These are phyloP conservation scores for Chromobotia macracanthus DNA, from an alignment of 2,797 vertebrate genomes.

Conservation along the genomic window DNA sequence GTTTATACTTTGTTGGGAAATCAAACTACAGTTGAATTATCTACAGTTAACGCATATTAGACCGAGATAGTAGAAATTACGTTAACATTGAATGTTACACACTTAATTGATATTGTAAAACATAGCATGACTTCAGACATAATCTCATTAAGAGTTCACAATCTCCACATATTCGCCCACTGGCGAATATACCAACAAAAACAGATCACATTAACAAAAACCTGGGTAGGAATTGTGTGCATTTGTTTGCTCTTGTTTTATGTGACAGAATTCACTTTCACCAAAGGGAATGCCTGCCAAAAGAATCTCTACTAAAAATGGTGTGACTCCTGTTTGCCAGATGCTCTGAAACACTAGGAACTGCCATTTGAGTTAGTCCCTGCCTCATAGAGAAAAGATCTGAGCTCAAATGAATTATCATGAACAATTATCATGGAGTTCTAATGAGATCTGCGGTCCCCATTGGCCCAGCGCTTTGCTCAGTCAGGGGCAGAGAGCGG, in stretches of 20 bases:
- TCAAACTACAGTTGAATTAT: too few relatives aligned
- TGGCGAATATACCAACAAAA: neutral
- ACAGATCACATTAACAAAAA: neutral
- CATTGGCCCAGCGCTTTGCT: constrained; percentile 48
- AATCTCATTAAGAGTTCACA: too few relatives aligned
- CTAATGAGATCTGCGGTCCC: constrained; percentile 58
- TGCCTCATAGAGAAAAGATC: constrained; percentile 28
- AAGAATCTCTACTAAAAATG: constrained; percentile 23
- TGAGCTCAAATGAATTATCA: constrained; percentile 57
- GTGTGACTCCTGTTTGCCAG: constrained; percentile 41
- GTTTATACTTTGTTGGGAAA: too few relatives aligned
- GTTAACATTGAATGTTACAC: too few relatives aligned
- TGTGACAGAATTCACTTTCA: neutral
- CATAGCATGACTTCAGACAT: too few relatives aligned
- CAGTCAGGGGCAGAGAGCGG: constrained; percentile 47
- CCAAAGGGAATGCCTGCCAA: constrained; percentile 10
- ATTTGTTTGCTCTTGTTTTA: neutral
- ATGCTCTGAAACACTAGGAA: constrained; percentile 25
- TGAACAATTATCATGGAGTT: constrained; percentile 55
- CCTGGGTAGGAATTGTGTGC: neutral
- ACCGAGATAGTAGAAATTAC: too few relatives aligned
- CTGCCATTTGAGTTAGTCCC: constrained; percentile 28
- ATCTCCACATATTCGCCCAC: neutral
- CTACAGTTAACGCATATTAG: too few relatives aligned
- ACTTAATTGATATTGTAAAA: too few relatives aligned